Evolutionary conservation across 2,888 invertebrate genomes (phyloP), one percentile per base, ranked within the genome.

Genomic region (Drosophila longiperda): DNA sequence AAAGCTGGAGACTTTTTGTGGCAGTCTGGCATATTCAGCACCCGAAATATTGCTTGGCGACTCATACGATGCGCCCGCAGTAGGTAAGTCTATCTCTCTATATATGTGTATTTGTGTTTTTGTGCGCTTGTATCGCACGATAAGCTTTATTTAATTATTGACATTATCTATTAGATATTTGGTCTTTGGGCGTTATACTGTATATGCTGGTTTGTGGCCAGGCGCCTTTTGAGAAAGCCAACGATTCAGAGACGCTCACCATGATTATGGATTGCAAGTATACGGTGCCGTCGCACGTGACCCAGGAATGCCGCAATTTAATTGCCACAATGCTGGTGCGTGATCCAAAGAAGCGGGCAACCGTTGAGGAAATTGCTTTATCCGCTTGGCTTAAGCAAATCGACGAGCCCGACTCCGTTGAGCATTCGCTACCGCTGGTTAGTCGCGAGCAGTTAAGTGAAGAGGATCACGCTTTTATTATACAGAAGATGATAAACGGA

Each of bases 231-330:
- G 99, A 99, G 94, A 99, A 99, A 94, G 99, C 99, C 36, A 99
- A 99, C 93, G 99, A 99, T 93, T 99, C 98, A 90, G 99, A 99
- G 95, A 99, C 99, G 0, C 94, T 99, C 64, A 99, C 99, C 36
- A 99, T 98, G 98, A 99, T 99, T 82, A 98, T 99, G 97, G 99
- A 99, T 93, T 99, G 99, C 94, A 98, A 98, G 94, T 99, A 99
- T 93, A 96, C 96, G 68, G 96, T 99, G 90, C 99, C 99, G 63
- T 93, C 95, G 34, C 97, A 98, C 93, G 96, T 99, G 78, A 97
- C 98, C 15, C 94, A 95, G 61, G 95, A 96, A 71, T 99, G 99
- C 93, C 96, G 96, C 94, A 97, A 97, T 89, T 94, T 99, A 81
- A 99, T 99, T 91, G 96, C 96, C 15, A 95, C 96, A 90, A 99